Percentiles rank a stretch among this genome's conserved stretches.
phyloP scores from a whole-genome alignment of 1,140 invertebrate species.

The Cardiocondyla obscurior region DNA sequence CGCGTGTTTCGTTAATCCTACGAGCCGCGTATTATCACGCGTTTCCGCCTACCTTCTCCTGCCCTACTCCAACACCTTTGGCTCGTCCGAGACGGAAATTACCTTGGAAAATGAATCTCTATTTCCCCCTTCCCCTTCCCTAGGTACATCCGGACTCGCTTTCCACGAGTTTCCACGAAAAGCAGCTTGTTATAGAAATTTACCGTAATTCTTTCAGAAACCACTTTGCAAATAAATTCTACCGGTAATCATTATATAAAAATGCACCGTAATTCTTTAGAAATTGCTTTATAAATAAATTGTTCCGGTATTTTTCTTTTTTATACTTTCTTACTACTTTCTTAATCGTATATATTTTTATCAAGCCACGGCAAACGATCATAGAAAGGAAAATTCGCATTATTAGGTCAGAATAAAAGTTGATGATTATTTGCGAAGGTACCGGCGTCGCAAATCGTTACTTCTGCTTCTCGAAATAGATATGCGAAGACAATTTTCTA shows the following conservation, averaged over 20 bases:
- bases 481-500: neutral
- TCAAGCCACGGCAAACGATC: neutral
- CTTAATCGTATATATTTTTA: neutral
- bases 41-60: neutral
- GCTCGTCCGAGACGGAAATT: neutral
- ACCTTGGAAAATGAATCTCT: neutral
- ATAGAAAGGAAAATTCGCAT: neutral
- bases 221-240: neutral
- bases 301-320: neutral
- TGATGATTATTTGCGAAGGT: neutral
- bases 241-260: neutral
- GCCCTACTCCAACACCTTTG: neutral
- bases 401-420: neutral
- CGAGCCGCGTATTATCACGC: neutral
- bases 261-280: neutral
- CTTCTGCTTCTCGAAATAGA: too few relatives aligned
- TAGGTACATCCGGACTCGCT: too few relatives aligned
- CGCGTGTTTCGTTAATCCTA: neutral
- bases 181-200: neutral
- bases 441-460: too few relatives aligned
- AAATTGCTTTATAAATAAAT: constrained; percentile 13
- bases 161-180: neutral
- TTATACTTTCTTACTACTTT: too few relatives aligned
- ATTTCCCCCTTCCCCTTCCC: neutral
- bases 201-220: neutral